Conservation (phyloP, 2,888 invertebrate species). For the Philaethria dido region DNA sequence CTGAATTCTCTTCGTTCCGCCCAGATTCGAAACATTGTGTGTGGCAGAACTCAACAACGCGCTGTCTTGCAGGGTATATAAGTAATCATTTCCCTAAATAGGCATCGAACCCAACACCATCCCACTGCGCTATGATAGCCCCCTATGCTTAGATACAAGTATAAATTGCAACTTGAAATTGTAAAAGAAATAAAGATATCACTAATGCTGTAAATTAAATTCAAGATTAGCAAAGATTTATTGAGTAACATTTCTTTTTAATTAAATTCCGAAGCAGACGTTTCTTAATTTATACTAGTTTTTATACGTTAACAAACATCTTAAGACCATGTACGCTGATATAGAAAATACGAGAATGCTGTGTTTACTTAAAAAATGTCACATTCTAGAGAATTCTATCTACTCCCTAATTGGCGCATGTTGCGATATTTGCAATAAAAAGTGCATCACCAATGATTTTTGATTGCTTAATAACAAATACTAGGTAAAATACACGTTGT, state of each 20-base stretch:
- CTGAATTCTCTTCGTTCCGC: no score
- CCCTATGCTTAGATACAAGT: no score
- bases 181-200: background rate
- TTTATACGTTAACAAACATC: background rate
- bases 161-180: no score
- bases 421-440: background rate
- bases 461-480: background rate
- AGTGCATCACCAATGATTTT: background rate
- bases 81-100: no score
- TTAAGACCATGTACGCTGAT: background rate
- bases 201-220: background rate
- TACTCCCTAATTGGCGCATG: background rate
- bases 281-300: constrained; percentile 7
- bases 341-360: background rate
- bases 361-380: background rate
- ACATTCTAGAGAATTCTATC: background rate
- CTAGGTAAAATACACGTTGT: background rate
- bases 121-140: no score
- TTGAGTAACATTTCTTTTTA: background rate
- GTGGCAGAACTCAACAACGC: no score
- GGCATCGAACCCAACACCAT: no score
- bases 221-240: background rate
- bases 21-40: no score
- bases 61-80: no score
- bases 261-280: constrained; percentile 1